Percentiles rank a stretch among this genome's conserved stretches.
phyloP scores from a whole-genome alignment of 1,140 invertebrate genomes.

The Neodiprion virginianus region DNA sequence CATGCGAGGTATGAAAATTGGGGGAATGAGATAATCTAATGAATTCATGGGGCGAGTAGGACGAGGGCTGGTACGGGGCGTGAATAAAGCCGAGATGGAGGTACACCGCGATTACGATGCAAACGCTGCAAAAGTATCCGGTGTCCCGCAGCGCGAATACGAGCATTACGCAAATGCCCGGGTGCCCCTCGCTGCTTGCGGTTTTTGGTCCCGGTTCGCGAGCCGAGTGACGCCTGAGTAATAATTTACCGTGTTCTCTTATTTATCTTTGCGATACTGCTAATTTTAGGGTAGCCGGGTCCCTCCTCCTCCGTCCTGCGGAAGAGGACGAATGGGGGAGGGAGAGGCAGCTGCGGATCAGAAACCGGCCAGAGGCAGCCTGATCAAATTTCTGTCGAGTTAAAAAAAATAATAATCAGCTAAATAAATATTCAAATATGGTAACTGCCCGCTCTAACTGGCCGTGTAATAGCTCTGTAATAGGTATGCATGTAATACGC shows the following conservation, averaged over 20 bases:
- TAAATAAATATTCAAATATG: slow-evolving; percentile 43
- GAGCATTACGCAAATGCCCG: too few relatives aligned
- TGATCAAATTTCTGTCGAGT: slow-evolving; percentile 36
- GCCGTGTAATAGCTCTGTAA: slow-evolving; percentile 39
- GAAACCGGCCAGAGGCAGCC: background rate
- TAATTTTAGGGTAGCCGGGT: slow-evolving; percentile 27
- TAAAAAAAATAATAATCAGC: slow-evolving; percentile 37
- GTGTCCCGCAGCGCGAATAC: too few relatives aligned
- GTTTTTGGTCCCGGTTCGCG: too few relatives aligned
- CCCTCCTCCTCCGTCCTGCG: too few relatives aligned
- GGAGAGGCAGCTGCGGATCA: too few relatives aligned
- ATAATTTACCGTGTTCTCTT: background rate
- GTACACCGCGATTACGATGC: background rate
- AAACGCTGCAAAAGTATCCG: background rate
- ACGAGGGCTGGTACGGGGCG: background rate
- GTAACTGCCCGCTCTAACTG: slow-evolving; percentile 33
- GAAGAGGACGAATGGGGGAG: too few relatives aligned
- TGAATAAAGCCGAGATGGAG: background rate
- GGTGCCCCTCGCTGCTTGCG: too few relatives aligned
- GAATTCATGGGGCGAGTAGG: slow-evolving; percentile 21
- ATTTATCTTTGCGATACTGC: slow-evolving; percentile 17
- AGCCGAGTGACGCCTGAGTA: background rate
- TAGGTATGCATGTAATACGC: slow-evolving; percentile 20
- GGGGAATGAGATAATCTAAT: slow-evolving; percentile 30
- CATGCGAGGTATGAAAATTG: background rate